These are phyloP conservation scores for Vireo griseus DNA, from an alignment of 2,797 vertebrate genomes.

Conservation along the genomic window DNA sequence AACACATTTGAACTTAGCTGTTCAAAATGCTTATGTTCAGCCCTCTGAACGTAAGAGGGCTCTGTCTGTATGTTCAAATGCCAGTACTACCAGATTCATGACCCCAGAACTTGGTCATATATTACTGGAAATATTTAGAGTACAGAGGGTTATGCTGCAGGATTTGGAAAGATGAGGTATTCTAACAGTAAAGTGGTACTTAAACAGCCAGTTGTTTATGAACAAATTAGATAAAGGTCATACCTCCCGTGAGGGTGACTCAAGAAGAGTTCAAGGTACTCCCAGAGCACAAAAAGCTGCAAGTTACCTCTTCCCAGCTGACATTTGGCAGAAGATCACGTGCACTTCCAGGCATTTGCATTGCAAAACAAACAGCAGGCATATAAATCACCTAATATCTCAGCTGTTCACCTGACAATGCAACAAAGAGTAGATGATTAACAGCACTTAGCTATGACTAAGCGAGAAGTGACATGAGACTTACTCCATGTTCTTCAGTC, in stretches of 20 bases:
- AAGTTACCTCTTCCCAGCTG: conserved; percentile 8
- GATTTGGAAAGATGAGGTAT: neutral
- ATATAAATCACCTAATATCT: conserved; percentile 16
- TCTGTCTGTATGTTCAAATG: neutral
- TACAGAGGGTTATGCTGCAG: neutral
- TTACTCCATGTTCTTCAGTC: neutral
- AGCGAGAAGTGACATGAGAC: neutral
- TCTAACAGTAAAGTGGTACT: neutral
- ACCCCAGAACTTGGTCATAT: neutral
- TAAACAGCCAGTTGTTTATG: neutral
- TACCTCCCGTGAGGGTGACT: neutral
- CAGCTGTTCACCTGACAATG: neutral
- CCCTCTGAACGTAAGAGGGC: too few species aligned
- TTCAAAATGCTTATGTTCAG: neutral
- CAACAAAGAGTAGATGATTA: neutral
- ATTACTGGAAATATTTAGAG: neutral
- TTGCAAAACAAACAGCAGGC: neutral
- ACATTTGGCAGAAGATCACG: neutral
- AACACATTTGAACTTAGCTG: neutral
- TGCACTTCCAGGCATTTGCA: conserved; percentile 10
- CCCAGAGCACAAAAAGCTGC: neutral
- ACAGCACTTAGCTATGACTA: neutral
- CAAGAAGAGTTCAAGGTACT: neutral
- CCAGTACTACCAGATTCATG: neutral
- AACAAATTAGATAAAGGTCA: neutral